phyloP scores from a whole-genome alignment of 2,888 invertebrate genomes.

The Drosophila phalerata region DNA sequence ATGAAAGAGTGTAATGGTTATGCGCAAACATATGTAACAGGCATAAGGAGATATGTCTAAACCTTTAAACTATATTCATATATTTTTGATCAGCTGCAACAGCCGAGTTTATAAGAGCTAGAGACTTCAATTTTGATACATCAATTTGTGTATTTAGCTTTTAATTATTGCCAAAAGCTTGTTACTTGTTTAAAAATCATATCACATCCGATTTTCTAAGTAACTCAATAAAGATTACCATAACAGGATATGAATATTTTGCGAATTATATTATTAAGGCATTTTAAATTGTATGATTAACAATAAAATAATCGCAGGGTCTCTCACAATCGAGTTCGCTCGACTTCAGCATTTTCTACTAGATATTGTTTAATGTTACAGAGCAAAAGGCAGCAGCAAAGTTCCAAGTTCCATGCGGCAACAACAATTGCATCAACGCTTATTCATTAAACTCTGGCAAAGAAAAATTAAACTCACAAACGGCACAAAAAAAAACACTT shows the following conservation, averaged over 20 bases:
- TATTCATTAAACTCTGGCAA: conserved; percentile 40
- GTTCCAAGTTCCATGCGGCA: conserved; percentile 33
- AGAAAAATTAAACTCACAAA: conserved; percentile 19
- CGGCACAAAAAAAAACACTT: conserved; percentile 39
- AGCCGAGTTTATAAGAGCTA: too few relatives aligned
- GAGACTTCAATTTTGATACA: too few relatives aligned
- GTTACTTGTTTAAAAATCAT: background rate
- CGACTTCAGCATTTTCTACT: background rate
- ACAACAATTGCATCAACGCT: conserved; percentile 45
- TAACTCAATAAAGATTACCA: too few relatives aligned
- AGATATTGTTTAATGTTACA: conserved; percentile 41
- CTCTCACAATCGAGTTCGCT: background rate
- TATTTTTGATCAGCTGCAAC: background rate
- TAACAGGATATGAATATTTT: too few relatives aligned
- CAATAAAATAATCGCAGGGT: background rate
- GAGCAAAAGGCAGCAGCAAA: conserved; percentile 26
- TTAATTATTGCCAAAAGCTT: too few relatives aligned
- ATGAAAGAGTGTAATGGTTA: background rate
- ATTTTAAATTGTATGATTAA: too few relatives aligned
- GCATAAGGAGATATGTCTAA: too few relatives aligned
- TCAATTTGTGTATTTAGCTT: too few relatives aligned
- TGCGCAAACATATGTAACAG: background rate
- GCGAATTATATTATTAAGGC: too few relatives aligned
- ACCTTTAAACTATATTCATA: background rate
- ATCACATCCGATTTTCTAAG: background rate